These are phyloP conservation scores for Brienomyrus longianalis DNA, from an alignment of 2,113 vertebrate species.

Conservation along the genomic window DNA sequence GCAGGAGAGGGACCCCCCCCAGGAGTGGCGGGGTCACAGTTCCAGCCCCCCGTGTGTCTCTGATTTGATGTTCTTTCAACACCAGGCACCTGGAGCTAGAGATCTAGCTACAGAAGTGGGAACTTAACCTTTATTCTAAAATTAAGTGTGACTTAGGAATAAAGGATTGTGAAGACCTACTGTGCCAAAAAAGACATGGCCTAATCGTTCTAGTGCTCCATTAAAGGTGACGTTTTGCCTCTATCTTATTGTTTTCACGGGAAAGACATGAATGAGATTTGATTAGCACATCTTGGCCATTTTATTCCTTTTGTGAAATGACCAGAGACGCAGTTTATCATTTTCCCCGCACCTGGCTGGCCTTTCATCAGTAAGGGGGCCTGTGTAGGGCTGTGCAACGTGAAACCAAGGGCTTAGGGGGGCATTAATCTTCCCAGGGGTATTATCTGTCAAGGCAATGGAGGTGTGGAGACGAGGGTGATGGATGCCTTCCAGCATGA, in stretches of 20 bases:
- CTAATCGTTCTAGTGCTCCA: neutral
- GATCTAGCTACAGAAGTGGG: neutral
- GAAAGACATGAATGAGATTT: neutral
- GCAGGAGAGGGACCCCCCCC: neutral
- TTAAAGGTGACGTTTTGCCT: neutral
- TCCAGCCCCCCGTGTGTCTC: neutral
- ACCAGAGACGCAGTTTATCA: neutral
- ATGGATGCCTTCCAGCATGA: neutral
- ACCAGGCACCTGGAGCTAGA: neutral
- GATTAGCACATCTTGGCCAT: neutral
- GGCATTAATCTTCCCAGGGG: slow-evolving; percentile 13
- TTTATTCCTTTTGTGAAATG: neutral
- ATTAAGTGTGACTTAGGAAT: neutral
- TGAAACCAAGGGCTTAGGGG: neutral
- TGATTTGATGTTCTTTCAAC: neutral
- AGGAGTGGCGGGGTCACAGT: neutral
- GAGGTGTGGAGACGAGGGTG: neutral
- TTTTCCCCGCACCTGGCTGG: neutral
- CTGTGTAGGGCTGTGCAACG: neutral
- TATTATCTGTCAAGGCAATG: neutral
- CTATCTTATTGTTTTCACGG: neutral
- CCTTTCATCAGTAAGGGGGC: neutral
- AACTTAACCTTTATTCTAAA: neutral
- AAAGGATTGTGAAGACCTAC: neutral
- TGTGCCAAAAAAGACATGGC: neutral